These are phyloP conservation scores for Aphidoletes aphidimyza DNA, from an alignment of 2,888 invertebrate genomes.

Conservation along the genomic window DNA sequence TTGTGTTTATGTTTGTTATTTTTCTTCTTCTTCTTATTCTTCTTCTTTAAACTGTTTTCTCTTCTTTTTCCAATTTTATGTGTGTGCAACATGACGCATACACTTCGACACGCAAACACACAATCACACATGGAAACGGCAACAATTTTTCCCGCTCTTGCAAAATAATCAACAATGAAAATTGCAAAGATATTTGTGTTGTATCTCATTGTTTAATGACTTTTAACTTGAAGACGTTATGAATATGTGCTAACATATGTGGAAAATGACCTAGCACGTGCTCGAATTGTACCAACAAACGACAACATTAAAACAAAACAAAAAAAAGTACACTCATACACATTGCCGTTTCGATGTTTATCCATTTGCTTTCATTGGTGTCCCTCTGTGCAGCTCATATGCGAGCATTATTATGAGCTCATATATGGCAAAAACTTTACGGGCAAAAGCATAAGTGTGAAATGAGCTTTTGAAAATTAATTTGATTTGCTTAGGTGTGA, in stretches of 20 bases:
- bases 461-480: constrained; percentile 48
- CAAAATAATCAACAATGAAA: background rate
- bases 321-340: background rate
- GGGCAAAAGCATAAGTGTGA: background rate
- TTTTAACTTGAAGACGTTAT: constrained; percentile 21
- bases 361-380: background rate
- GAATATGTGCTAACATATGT: constrained; percentile 48
- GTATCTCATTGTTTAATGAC: constrained; percentile 20
- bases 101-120: background rate
- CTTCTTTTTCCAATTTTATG: background rate
- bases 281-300: background rate
- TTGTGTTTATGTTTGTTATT: constrained; percentile 38
- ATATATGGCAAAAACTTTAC: no score
- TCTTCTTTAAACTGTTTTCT: background rate
- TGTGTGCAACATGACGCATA: background rate
- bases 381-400: background rate
- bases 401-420: background rate
- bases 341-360: background rate
- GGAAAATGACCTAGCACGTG: constrained; percentile 53
- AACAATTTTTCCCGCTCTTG: background rate
- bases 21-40: background rate
- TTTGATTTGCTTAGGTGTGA: constrained; percentile 47
- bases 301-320: background rate
- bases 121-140: background rate
- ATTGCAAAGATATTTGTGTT: constrained; percentile 2